phyloP scores from a whole-genome alignment of 2,113 vertebrate species.

The Pangasianodon gigas region DNA sequence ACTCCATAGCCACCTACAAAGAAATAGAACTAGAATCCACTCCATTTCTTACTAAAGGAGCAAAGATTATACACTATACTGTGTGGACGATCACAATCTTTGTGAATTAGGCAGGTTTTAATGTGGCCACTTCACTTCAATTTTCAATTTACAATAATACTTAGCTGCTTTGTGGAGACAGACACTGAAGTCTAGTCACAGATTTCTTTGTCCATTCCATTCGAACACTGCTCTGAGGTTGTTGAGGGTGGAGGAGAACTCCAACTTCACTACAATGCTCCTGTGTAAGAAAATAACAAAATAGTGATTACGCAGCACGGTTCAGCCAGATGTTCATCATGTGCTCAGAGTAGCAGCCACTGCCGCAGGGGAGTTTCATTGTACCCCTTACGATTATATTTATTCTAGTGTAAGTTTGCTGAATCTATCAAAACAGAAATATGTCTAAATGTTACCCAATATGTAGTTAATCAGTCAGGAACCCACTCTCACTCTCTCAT shows the following conservation, averaged over 20 bases:
- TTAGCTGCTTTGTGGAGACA: not conserved
- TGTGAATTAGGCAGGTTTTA: not conserved
- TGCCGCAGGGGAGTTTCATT: not conserved
- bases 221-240: not conserved
- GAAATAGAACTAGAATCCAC: not conserved
- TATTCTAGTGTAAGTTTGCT: not conserved
- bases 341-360: not conserved
- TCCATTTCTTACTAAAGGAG: not conserved
- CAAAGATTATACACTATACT: not conserved
- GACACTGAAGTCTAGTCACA: not conserved
- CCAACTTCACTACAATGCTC: not conserved
- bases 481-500: not conserved
- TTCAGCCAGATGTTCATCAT: not conserved
- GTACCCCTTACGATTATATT: not conserved
- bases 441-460: not conserved
- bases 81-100: not conserved
- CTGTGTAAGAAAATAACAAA: constrained; percentile 1
- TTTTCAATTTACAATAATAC: not conserved
- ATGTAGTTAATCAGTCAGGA: not conserved
- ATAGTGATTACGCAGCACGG: not conserved
- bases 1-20: not conserved
- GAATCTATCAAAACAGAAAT: not conserved
- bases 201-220: not conserved
- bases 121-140: not conserved
- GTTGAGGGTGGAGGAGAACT: not conserved